These are phyloP conservation scores for Choristoneura fumiferana DNA, from an alignment of 1,140 invertebrate genomes.

Conservation along the genomic window DNA sequence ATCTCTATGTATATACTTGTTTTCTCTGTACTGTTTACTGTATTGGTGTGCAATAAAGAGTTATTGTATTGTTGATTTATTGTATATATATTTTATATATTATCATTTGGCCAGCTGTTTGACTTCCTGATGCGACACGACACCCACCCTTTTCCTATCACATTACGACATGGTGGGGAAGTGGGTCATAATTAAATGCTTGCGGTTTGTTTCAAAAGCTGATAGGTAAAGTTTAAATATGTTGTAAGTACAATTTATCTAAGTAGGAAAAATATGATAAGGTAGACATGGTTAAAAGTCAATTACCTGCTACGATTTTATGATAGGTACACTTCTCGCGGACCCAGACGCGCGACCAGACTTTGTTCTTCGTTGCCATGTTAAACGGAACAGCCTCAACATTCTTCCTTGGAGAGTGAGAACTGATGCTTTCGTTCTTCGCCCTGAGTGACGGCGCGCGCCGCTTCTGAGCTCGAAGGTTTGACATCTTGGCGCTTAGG, in stretches of 20 bases:
- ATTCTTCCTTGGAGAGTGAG: constrained; percentile 46
- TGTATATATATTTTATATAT: too few relatives aligned
- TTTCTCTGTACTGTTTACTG: too few relatives aligned
- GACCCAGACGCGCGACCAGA: constrained; percentile 40
- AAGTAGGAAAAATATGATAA: not conserved
- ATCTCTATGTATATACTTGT: too few relatives aligned
- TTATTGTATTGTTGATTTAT: too few relatives aligned
- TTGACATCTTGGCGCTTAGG: constrained; percentile 39
- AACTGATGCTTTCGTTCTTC: constrained; percentile 40
- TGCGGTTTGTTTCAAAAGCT: too few relatives aligned
- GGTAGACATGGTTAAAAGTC: not conserved
- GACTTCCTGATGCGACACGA: too few relatives aligned
- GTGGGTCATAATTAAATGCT: too few relatives aligned
- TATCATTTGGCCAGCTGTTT: too few relatives aligned
- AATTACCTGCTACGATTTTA: constrained; percentile 66
- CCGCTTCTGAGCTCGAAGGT: constrained; percentile 35
- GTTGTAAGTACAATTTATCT: not conserved
- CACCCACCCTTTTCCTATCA: too few relatives aligned
- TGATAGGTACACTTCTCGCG: constrained; percentile 46
- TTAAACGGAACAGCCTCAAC: constrained; percentile 47
- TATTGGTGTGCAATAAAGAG: too few relatives aligned
- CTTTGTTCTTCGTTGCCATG: constrained; percentile 44
- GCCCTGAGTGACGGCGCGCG: constrained; percentile 33
- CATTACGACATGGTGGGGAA: too few relatives aligned
- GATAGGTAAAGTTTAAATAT: too few relatives aligned